Evolutionary conservation across 2,888 invertebrate genomes (phyloP).

Genomic region (Callinectes sapidus): DNA sequence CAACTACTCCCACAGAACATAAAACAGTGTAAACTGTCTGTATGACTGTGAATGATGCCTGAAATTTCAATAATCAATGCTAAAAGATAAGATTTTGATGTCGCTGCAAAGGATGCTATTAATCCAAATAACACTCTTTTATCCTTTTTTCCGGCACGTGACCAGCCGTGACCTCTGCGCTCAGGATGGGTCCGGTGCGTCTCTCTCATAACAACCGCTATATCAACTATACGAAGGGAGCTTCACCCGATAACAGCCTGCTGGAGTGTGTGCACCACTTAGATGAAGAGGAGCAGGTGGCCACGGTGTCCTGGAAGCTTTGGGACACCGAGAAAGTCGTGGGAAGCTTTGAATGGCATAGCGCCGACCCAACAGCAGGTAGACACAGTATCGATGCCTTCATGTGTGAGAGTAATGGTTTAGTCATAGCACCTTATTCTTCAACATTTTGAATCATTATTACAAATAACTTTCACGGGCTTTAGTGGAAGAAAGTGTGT

Average conservation of each 20-base stretch:
- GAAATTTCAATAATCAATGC: too few species aligned
- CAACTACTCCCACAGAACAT: too few species aligned
- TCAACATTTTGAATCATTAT: not conserved
- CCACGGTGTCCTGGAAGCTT: constrained; percentile 38
- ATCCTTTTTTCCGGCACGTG: not conserved
- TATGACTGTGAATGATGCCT: too few species aligned
- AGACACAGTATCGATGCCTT: not conserved
- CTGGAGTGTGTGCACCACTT: constrained; percentile 51
- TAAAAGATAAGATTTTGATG: not conserved
- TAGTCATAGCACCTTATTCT: not conserved
- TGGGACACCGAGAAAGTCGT: not conserved
- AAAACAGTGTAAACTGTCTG: too few species aligned
- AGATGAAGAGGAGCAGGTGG: not conserved
- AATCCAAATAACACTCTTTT: not conserved
- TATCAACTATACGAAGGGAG: constrained; percentile 24
- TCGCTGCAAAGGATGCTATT: too few species aligned
- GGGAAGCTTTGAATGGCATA: constrained; percentile 44
- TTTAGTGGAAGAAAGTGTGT: too few species aligned
- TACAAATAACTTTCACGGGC: too few species aligned
- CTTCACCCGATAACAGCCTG: constrained; percentile 49
- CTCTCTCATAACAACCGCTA: constrained; percentile 37
- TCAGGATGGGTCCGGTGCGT: constrained; percentile 46
- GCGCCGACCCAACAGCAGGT: not conserved
- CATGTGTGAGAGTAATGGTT: not conserved
- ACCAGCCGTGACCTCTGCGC: constrained; percentile 19